These are phyloP conservation scores for Callopanchax toddi DNA, from an alignment of 2,113 vertebrate species.

Conservation along the genomic window DNA sequence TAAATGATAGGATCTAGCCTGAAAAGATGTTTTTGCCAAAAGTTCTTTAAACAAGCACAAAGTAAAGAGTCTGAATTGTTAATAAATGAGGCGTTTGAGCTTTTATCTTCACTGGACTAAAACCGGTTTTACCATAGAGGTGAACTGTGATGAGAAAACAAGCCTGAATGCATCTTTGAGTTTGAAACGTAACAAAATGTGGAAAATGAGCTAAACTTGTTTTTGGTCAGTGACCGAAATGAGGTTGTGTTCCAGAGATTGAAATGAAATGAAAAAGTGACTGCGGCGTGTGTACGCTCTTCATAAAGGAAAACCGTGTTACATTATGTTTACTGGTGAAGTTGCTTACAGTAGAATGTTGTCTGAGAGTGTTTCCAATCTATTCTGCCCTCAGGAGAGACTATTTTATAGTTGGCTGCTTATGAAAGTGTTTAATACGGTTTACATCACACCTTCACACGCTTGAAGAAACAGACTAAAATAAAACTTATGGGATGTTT, in stretches of 20 bases:
- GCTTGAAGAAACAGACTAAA: constrained; percentile 14
- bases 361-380: constrained; percentile 15
- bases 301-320: constrained; percentile 1
- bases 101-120: background rate
- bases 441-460: constrained; percentile 13
- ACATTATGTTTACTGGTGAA: constrained; percentile 4
- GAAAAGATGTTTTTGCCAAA: background rate
- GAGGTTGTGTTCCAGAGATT: background rate
- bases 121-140: background rate
- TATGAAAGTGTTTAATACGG: constrained; percentile 18
- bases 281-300: background rate
- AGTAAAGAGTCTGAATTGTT: background rate
- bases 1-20: background rate
- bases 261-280: background rate
- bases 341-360: constrained; percentile 1
- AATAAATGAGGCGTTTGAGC: background rate
- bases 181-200: background rate
- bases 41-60: background rate
- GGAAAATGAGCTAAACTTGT: background rate
- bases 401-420: constrained; percentile 13
- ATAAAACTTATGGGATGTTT: background rate
- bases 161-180: background rate
- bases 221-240: background rate
- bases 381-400: constrained; percentile 21
- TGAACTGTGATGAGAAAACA: background rate